Evolutionary conservation across 2,113 vertebrate species (phyloP).

Genomic region (Lamprotornis superbus): DNA sequence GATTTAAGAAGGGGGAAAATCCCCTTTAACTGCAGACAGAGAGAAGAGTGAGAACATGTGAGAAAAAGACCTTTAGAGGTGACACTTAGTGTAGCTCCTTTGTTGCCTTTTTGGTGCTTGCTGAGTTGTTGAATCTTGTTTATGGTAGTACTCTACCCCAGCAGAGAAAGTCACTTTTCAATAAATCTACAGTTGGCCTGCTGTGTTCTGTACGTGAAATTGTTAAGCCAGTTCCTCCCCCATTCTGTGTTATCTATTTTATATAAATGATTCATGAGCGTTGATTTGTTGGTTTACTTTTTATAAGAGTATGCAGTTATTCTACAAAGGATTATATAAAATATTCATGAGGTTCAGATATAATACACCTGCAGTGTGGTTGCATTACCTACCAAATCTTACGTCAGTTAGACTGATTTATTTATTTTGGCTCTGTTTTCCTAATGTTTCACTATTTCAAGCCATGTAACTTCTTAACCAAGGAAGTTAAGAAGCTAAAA

Average conservation of each 20-base stretch:
- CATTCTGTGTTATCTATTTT: not conserved
- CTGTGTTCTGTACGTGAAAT: not conserved
- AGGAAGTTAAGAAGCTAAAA: not conserved
- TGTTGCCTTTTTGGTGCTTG: not conserved
- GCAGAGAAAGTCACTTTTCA: not conserved
- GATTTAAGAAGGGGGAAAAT: not conserved
- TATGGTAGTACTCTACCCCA: not conserved
- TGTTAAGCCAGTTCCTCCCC: not conserved
- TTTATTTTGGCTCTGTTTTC: not conserved
- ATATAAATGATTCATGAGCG: not conserved
- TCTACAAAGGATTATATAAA: constrained; percentile 13
- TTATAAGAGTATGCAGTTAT: not conserved
- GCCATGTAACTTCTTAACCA: not conserved
- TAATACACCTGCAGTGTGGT: not conserved
- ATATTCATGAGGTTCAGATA: constrained; percentile 7
- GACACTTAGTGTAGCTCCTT: not conserved
- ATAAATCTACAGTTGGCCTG: not conserved
- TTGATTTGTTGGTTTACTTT: not conserved
- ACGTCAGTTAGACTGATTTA: not conserved
- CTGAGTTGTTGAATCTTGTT: not conserved
- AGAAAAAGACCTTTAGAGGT: not conserved
- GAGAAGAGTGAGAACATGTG: not conserved
- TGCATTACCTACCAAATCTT: not conserved
- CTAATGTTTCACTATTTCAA: not conserved
- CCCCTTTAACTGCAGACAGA: not conserved